Evolutionary conservation across 2,113 vertebrate species (phyloP), one percentile per base, ranked within the genome.

Genomic region (Takifugu bimaculatus): DNA sequence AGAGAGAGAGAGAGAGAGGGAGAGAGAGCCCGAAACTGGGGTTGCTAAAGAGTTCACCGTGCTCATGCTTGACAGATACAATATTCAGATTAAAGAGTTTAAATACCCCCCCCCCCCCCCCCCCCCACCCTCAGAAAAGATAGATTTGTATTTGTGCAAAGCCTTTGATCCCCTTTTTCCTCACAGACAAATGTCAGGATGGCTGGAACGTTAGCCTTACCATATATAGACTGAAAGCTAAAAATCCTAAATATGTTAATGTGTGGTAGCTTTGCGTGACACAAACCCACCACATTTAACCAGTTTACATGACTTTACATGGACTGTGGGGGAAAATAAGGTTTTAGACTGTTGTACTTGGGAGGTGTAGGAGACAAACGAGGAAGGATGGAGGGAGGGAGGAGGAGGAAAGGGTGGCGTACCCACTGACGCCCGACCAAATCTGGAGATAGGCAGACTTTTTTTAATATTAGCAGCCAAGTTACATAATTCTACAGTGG

Each of bases 361-460:
- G 48, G 48, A 54, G n/a, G 5, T 2, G 50, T 10, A 25, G 26
- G 13, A 54, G 50, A 58, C 47, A 58, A 54, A 56, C 62, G 64
- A 75, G 75, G 60, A 49, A 70, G 70, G 71, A 85, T 13, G 11
- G 14, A 15, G 44, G 66, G 65, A 69, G 63, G 5, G 51, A 74
- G 59, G 70, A 81, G 80, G 60, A 71, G 71, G 72, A 85, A 50
- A 72, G 79, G 74, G 77, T 69, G 69, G 72, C 51, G 48, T 50
- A 25, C 26, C 52, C 64, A 48, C 15, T 67, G 65, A 75, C 65
- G 48, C 47, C n/a, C 48, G 58, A 48, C 79, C 69, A 76, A 70
- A 78, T 54, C 43, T 68, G 27, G 26, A 69, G 60, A 68, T 27
- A 75, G 28, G 50, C 32, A 52, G 4, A 58, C 61, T 71, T 68